A percentile compares a stretch with the other conserved stretches of the same genome.
Conservation (phyloP, 2,888 invertebrate genomes). For the Andrena dorsata region DNA sequence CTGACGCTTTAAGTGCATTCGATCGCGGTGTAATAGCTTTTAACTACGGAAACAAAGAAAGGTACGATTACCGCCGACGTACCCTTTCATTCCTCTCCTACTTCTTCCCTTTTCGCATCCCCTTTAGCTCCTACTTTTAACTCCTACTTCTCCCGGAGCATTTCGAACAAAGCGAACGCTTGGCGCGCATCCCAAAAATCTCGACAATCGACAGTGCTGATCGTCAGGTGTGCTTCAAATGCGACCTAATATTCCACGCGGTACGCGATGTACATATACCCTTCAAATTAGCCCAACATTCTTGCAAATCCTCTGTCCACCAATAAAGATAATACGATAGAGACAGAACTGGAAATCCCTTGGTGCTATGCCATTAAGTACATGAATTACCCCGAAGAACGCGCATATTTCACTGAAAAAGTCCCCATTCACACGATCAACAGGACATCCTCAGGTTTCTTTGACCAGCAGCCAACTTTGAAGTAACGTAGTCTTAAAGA, state of each 20-base stretch:
- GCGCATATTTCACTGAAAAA: constrained; percentile 2
- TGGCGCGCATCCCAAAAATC: constrained; percentile 66
- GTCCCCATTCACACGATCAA: not conserved
- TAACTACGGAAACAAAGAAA: constrained; percentile 68
- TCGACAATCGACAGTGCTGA: constrained; percentile 45
- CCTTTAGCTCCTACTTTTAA: constrained; percentile 51
- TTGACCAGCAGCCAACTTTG: constrained; percentile 42
- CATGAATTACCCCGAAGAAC: not conserved
- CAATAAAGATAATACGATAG: too few relatives aligned
- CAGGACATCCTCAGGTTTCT: not conserved
- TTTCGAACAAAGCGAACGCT: constrained; percentile 59
- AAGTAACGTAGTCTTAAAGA: not conserved
- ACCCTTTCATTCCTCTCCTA: constrained; percentile 54
- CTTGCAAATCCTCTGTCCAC: too few relatives aligned
- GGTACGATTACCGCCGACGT: constrained; percentile 53
- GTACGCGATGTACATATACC: not conserved
- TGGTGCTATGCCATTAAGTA: too few relatives aligned
- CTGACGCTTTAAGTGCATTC: constrained; percentile 62
- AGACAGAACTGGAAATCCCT: too few relatives aligned
- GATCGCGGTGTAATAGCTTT: constrained; percentile 65
- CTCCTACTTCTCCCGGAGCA: constrained; percentile 48
- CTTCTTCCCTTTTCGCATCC: constrained; percentile 23
- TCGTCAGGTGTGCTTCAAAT: constrained; percentile 54
- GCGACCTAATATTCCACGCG: constrained; percentile 53
- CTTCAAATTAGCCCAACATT: too few relatives aligned